Conservation (phyloP, 2,113 vertebrate species). For the Colossoma macropomum region DNA sequence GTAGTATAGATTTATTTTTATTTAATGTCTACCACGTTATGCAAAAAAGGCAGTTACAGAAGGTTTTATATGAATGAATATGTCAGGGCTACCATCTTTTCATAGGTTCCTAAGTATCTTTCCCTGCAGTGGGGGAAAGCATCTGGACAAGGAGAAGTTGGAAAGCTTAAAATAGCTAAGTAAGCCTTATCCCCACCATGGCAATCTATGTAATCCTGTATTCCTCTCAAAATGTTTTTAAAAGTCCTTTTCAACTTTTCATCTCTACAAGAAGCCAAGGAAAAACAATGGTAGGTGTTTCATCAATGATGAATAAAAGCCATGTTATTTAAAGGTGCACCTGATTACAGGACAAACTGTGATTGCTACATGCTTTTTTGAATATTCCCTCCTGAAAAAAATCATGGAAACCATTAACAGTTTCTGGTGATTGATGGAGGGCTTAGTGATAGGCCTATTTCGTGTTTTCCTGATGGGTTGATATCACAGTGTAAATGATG, state of each 20-base stretch:
- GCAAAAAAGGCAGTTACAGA: background rate
- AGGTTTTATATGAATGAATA: background rate
- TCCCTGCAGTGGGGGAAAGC: constrained; percentile 96
- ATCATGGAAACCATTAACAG: too few relatives aligned
- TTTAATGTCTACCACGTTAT: background rate
- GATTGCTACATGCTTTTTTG: too few relatives aligned
- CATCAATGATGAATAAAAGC: background rate
- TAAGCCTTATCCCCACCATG: constrained; percentile 71
- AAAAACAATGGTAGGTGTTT: constrained; percentile 74
- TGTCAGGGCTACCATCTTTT: background rate
- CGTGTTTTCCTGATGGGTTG: too few relatives aligned
- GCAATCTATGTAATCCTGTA: background rate
- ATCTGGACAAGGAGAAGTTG: constrained; percentile 93
- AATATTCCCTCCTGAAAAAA: too few relatives aligned
- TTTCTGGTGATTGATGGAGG: too few relatives aligned
- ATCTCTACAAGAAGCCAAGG: constrained; percentile 73
- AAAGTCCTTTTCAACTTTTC: background rate
- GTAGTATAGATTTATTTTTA: background rate
- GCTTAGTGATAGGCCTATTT: too few relatives aligned
- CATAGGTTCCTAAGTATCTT: constrained; percentile 81
- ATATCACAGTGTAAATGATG: too few relatives aligned
- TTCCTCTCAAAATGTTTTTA: background rate
- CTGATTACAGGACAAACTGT: background rate
- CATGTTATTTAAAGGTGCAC: background rate
- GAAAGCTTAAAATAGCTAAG: constrained; percentile 93